Evolutionary conservation across 1,140 invertebrate genomes (phyloP).

Genomic region (Halyomorpha halys): DNA sequence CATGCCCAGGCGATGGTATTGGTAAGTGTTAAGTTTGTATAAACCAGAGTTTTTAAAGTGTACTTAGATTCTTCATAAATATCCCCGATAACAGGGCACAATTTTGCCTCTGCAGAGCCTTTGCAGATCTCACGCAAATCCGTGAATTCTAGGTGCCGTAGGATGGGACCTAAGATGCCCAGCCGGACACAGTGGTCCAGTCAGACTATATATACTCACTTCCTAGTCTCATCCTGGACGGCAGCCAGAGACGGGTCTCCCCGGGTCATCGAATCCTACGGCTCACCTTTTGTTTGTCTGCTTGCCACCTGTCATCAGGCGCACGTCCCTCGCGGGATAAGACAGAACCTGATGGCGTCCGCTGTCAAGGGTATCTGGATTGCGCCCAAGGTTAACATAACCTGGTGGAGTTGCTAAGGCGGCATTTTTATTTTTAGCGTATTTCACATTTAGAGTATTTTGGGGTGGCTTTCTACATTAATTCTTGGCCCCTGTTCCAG

Average conservation of each 20-base stretch:
- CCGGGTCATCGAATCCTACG: conserved; percentile 13
- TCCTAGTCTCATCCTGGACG: not conserved
- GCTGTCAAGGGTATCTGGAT: conserved; percentile 3
- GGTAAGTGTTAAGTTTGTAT: conserved; percentile 53
- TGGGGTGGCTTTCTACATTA: no score
- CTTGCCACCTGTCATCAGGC: not conserved
- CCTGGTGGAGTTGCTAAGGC: no score
- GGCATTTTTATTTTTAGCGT: no score
- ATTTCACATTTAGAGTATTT: no score
- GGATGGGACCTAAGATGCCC: no score
- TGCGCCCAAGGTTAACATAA: no score
- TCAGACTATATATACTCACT: not conserved
- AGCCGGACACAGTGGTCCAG: conserved; percentile 1
- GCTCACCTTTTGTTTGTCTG: not conserved
- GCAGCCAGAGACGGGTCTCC: not conserved
- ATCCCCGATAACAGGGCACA: no score
- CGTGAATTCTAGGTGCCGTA: no score
- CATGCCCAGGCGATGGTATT: conserved; percentile 63
- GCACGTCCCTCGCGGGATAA: not conserved
- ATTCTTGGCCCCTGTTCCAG: no score
- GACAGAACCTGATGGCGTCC: not conserved
- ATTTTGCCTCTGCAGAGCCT: no score
- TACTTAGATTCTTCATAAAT: no score
- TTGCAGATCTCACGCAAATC: no score
- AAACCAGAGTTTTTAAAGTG: not conserved